Percentiles rank a stretch among this genome's conserved stretches.
Evolutionary conservation across 2,797 vertebrate genomes (phyloP).

Genomic region (Schizothorax lantsangensis): DNA sequence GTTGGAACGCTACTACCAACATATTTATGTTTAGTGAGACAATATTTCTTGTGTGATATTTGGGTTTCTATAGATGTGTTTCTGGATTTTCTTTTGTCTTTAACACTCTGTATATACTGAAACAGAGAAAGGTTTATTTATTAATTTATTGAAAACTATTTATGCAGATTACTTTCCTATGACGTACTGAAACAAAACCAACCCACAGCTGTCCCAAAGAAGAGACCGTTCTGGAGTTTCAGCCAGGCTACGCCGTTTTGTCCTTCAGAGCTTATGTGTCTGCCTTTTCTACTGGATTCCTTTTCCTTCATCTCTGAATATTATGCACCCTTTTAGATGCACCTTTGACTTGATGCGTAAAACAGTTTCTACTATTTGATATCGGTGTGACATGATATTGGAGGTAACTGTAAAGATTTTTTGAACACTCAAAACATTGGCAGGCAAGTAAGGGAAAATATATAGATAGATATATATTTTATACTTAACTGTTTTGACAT

Average conservation of each 20-base stretch:
- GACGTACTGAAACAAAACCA: conserved; percentile 55
- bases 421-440: conserved; percentile 10
- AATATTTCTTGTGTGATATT: conserved; percentile 51
- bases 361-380: conserved; percentile 51
- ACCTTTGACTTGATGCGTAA: conserved; percentile 37
- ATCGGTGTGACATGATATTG: conserved; percentile 32
- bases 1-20: conserved; percentile 35
- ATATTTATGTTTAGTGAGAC: conserved; percentile 54
- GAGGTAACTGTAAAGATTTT: conserved; percentile 22
- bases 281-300: conserved; percentile 42
- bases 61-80: conserved; percentile 59
- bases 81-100: conserved; percentile 60
- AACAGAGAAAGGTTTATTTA: conserved; percentile 71
- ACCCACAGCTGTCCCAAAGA: conserved; percentile 65
- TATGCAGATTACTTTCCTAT: conserved; percentile 69
- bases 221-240: conserved; percentile 55
- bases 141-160: conserved; percentile 78
- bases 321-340: conserved; percentile 47
- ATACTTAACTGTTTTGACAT: conserved; percentile 49
- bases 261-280: conserved; percentile 48
- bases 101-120: conserved; percentile 70
- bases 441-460: conserved; percentile 25
- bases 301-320: conserved; percentile 24
- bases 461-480: conserved; percentile 29
- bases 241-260: conserved; percentile 56